Evolutionary conservation across 2,888 invertebrate genomes (phyloP), one percentile per base, ranked within the genome.

Genomic region (Amitus sp.): DNA sequence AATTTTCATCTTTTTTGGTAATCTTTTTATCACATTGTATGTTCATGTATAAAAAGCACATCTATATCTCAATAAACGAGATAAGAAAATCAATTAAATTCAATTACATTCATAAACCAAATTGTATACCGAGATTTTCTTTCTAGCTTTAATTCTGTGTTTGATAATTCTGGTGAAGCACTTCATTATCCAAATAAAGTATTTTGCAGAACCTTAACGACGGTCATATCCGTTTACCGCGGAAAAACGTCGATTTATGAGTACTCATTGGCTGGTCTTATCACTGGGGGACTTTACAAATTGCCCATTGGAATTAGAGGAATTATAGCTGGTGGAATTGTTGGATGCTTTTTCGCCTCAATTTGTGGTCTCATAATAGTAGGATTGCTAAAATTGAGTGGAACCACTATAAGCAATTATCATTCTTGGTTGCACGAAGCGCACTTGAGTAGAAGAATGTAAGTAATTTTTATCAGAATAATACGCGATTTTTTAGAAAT

Each of bases 231-330:
- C 7, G 87, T 87, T 0, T 93, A 92, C 74, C 83, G 89, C 58
- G 89, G 87, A 1, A 86, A 90, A 65, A 86, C 87, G 23, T 87
- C 90, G 0, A 74, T 93, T 4, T 66, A 87, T 17, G 91, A 93
- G 72, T 91, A 90, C 77, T 70, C 87, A 0, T 72, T 83, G 1
- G 92, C 89, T 0, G 94, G 92, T 6, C 80, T 84, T 0, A 5
- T 88, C 0, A 87, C 90, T 0, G 91, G 94, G 1, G 84, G 85
- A 0, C 12, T 89, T 3, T 93, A 89, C 75, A 93, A 90, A 83
- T 77, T 87, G 0, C 86, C 87, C 69, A 76, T 90, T 73, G 94
- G 94, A 0, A 77, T 90, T 1, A 86, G 87, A 47, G 93, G 88
- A 3, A 85, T 88, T 77, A 66, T 88, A 2, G 89, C 90, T 28